Evolutionary conservation across 1,140 invertebrate genomes (phyloP).

Genomic region (Drosophila subobscura): DNA sequence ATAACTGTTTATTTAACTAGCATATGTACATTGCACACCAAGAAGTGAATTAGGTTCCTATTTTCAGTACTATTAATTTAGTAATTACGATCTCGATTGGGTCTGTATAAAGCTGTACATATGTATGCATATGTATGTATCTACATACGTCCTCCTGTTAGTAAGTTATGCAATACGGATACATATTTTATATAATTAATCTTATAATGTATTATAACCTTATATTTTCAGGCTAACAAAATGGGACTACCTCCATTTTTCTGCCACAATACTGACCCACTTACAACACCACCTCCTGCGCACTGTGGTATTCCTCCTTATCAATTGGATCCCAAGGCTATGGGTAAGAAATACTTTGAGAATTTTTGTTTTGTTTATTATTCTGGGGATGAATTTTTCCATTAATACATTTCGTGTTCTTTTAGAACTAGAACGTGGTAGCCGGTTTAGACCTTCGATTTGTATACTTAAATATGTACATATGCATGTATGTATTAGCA

Average conservation of each 20-base stretch:
- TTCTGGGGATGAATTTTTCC: too few species aligned
- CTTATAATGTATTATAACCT: conserved; percentile 56
- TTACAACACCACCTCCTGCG: conserved; percentile 96
- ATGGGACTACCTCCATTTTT: conserved; percentile 94
- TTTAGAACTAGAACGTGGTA: too few species aligned
- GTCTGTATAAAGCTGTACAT: neutral
- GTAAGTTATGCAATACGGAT: neutral
- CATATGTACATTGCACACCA: neutral
- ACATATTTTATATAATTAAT: neutral
- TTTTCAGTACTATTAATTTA: too few species aligned
- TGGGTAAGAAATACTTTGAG: conserved; percentile 86
- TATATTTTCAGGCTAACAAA: conserved; percentile 91
- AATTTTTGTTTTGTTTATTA: too few species aligned
- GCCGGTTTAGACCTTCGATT: too few species aligned
- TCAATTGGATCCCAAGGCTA: conserved; percentile 91
- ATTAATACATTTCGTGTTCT: too few species aligned
- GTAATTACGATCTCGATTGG: too few species aligned
- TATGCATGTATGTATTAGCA: too few species aligned
- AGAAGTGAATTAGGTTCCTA: neutral
- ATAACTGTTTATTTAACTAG: neutral
- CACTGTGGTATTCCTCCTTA: conserved; percentile 98
- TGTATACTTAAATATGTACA: too few species aligned
- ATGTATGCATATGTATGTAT: neutral
- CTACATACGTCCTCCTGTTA: neutral
- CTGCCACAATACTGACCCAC: conserved; percentile 93